Base-by-base conservation (phyloP, 2,113 vertebrate species). In the Rutilus rutilus region DNA sequence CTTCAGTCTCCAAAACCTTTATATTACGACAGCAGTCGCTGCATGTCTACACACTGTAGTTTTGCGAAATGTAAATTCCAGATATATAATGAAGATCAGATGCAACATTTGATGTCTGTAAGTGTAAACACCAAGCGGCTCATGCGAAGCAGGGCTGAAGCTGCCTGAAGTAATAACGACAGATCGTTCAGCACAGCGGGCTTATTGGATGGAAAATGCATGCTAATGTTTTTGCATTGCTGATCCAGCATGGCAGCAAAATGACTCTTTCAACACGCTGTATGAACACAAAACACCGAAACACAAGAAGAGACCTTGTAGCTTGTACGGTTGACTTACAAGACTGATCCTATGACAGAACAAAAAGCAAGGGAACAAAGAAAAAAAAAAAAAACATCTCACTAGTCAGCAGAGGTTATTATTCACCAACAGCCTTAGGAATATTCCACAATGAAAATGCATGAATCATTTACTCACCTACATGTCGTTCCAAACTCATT, bases 191-290 rank as follows among this genome's bases (percentile, higher is more conserved):
- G 25, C 39, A 67, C 33, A 50, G 60, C 25, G 9, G 42, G 15
- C 15, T 45, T 50, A 77, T 65, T 82, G 67, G 59, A 67, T 65
- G 62, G 39, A 50, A 82, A 82, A 52, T n/a, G 39, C 45, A 82
- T 52, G 79, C 79, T 50, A 82, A 52, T 30, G 62, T 82, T 67
- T 47, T 67, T 67, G n/a, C n/a, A 65, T 64, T 81, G 59, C 78
- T 65, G 59, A 81, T 81, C 78, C 78, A 64, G 39, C 78, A 79
- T 25, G 57, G 54, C 78, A 65, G 27, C 17, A 15, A 42, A 81
- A 82, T 67, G 17, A 65, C 39, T 81, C 39, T 33, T 82, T 81
- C 14, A 65, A 33, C 33, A 79, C 17, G 45, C 62, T 67, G 79
- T 67, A 52, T 82, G 79, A 82, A 67, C 62, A 67, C 79, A 82